Evolutionary conservation across 2,888 invertebrate species (phyloP).

Genomic region (Amaurobius ferox): DNA sequence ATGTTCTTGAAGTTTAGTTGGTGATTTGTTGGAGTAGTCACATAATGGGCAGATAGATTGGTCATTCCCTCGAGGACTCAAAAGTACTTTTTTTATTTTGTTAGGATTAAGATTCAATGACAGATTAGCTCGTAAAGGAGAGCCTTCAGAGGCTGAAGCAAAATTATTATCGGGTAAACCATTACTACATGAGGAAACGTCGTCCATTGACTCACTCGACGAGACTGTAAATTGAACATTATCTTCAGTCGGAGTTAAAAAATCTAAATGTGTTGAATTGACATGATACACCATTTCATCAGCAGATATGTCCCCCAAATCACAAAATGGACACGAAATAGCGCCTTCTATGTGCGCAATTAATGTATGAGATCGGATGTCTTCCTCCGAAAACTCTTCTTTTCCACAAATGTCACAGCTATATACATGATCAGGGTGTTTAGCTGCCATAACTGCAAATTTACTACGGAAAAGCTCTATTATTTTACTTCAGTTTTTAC

Average conservation of each 20-base stretch:
- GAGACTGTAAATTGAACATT: slow-evolving; percentile 81
- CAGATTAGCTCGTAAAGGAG: slow-evolving; percentile 80
- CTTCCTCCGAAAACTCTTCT: slow-evolving; percentile 82
- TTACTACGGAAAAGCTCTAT: not conserved
- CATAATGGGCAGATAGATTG: slow-evolving; percentile 85
- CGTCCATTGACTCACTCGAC: slow-evolving; percentile 82
- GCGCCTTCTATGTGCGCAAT: slow-evolving; percentile 87
- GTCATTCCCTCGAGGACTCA: slow-evolving; percentile 67
- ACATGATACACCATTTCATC: slow-evolving; percentile 88
- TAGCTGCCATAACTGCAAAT: slow-evolving; percentile 78
- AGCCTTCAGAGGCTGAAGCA: slow-evolving; percentile 77
- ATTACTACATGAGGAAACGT: slow-evolving; percentile 59
- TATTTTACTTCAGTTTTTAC: no score
- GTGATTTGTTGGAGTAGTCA: slow-evolving; percentile 85
- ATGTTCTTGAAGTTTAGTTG: slow-evolving; percentile 87
- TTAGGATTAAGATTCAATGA: slow-evolving; percentile 80
- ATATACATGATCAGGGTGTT: slow-evolving; percentile 81
- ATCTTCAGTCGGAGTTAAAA: slow-evolving; percentile 61
- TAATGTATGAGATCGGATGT: slow-evolving; percentile 87
- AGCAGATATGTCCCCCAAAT: slow-evolving; percentile 84
- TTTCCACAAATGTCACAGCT: slow-evolving; percentile 92
- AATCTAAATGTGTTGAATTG: slow-evolving; percentile 88
- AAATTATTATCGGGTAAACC: slow-evolving; percentile 61
- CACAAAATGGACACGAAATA: slow-evolving; percentile 89
- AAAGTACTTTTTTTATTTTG: slow-evolving; percentile 50